A percentile compares a stretch with the other conserved stretches of the same genome.
phyloP scores from a whole-genome alignment of 30 jellyfish, hydroid and myxozoan genomes.

The Sanderia malayensis region DNA sequence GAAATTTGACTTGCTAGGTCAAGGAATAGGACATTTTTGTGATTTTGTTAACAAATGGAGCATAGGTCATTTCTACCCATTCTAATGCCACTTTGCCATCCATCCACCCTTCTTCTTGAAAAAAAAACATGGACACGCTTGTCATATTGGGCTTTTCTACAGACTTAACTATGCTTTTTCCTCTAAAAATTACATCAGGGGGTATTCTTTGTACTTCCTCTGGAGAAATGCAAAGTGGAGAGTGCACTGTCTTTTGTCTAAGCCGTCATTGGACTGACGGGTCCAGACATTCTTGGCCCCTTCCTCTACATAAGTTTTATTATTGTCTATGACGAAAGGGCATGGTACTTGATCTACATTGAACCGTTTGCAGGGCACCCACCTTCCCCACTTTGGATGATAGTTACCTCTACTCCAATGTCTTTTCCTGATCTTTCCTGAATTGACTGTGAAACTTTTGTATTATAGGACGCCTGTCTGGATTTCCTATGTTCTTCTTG shows the following conservation, averaged over 20 bases:
- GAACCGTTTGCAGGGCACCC: neutral
- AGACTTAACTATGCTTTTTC: neutral
- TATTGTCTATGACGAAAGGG: neutral
- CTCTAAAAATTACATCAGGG: constrained; percentile 8
- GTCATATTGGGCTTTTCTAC: constrained; percentile 6
- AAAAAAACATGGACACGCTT: constrained; percentile 7
- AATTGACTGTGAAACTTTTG: neutral
- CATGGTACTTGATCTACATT: no score
- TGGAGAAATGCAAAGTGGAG: constrained; percentile 8
- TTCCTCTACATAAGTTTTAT: neutral
- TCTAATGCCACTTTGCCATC: constrained; percentile 22
- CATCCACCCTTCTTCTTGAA: constrained; percentile 13
- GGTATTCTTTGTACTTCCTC: constrained; percentile 7
- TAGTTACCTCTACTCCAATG: neutral
- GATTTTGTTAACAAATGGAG: constrained; percentile 34
- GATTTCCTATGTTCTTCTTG: neutral
- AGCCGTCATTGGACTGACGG: neutral
- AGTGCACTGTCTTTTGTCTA: constrained; percentile 1
- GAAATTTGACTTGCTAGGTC: constrained; percentile 17
- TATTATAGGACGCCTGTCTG: neutral
- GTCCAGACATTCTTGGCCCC: constrained; percentile 1
- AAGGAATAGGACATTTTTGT: constrained; percentile 12
- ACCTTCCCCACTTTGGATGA: constrained; percentile 1
- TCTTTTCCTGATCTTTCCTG: neutral
- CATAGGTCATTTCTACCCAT: constrained; percentile 17